Evolutionary conservation across 2,113 vertebrate genomes (phyloP).

Genomic region (Leucoraja erinaceus): DNA sequence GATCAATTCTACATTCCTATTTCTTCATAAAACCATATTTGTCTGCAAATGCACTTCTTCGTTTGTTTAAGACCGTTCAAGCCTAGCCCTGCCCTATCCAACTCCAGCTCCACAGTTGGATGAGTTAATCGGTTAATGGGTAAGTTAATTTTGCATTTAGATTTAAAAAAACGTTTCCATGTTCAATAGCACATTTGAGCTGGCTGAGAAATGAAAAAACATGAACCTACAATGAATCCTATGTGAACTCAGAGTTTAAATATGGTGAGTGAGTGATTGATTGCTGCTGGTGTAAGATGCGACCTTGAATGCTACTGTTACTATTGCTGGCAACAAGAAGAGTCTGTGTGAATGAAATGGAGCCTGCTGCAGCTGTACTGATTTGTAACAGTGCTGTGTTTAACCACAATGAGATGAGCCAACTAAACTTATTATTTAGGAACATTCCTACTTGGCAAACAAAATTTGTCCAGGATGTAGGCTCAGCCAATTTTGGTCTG

Average conservation of each 20-base stretch:
- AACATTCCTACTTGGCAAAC: background rate
- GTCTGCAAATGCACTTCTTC: too few species aligned
- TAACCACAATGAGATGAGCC: background rate
- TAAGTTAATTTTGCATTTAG: background rate
- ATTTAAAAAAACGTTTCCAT: background rate
- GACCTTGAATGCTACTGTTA: conserved; percentile 20
- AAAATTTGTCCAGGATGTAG: conserved; percentile 18
- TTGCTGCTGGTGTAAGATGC: background rate
- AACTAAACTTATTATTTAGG: conserved; percentile 9
- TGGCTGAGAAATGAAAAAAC: background rate
- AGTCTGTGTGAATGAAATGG: background rate
- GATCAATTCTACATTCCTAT: background rate
- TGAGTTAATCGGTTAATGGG: background rate
- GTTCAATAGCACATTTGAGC: background rate
- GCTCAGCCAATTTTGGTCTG: background rate
- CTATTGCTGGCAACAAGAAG: background rate
- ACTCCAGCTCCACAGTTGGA: background rate
- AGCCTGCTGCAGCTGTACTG: conserved; percentile 13
- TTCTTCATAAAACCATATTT: background rate
- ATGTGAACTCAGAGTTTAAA: background rate
- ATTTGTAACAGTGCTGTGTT: background rate
- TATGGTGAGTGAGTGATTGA: background rate
- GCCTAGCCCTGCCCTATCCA: too few species aligned
- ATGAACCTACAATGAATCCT: background rate
- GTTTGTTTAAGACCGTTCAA: too few species aligned